These are phyloP conservation scores for Carassius auratus DNA, from an alignment of 2,113 vertebrate genomes.

Conservation along the genomic window DNA sequence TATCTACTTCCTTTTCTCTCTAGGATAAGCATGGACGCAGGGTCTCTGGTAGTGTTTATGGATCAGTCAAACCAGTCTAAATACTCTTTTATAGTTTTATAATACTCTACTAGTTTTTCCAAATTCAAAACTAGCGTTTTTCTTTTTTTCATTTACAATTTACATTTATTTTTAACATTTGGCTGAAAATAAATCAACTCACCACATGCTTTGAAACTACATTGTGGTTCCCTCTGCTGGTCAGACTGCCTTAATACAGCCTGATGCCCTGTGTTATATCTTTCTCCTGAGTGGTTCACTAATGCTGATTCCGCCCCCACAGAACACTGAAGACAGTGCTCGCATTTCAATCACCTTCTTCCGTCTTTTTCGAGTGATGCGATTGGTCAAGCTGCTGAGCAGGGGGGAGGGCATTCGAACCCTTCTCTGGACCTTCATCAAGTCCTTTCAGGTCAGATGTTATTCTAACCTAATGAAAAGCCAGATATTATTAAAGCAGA, in stretches of 20 bases:
- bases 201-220: not conserved
- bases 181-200: not conserved
- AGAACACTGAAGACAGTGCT: slow-evolving; percentile 97
- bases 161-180: not conserved
- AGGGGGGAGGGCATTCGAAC: slow-evolving; percentile 98
- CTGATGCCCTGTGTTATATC: slow-evolving; percentile 59
- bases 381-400: slow-evolving; percentile 97
- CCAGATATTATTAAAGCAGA: not conserved
- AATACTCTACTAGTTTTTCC: too few species aligned
- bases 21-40: slow-evolving; percentile 62
- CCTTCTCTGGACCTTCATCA: slow-evolving; percentile 97
- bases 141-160: not conserved
- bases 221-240: slow-evolving; percentile 59
- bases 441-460: slow-evolving; percentile 91
- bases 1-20: slow-evolving; percentile 66
- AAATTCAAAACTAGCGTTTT: not conserved
- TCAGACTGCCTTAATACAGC: slow-evolving; percentile 65
- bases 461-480: not conserved
- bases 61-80: slow-evolving; percentile 47
- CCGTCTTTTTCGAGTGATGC: slow-evolving; percentile 98
- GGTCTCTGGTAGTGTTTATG: slow-evolving; percentile 69
- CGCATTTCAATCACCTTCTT: slow-evolving; percentile 99
- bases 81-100: not conserved
- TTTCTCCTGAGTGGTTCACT: slow-evolving; percentile 60
- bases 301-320: slow-evolving; percentile 74